These are phyloP conservation scores for Rousettus madagascariensis DNA, from an alignment of 2,797 vertebrate species.

Conservation along the genomic window DNA sequence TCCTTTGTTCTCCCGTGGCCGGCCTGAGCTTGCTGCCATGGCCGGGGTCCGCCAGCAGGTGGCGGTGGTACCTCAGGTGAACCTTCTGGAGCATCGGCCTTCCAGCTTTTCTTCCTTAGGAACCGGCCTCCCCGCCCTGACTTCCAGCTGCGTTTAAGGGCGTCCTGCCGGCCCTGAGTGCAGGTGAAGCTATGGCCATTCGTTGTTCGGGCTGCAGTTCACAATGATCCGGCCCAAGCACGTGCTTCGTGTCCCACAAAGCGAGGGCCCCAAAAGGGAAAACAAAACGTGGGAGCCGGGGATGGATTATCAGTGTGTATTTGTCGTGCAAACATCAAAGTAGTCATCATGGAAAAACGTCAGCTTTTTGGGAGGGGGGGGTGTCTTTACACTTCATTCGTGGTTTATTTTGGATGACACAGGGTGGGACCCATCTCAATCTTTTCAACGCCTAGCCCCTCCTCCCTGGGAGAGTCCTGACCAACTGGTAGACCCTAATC, in stretches of 20 bases:
- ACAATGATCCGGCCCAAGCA: background rate
- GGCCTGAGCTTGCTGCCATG: background rate
- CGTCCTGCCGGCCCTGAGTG: background rate
- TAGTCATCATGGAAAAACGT: background rate
- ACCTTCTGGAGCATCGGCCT: background rate
- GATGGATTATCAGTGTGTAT: background rate
- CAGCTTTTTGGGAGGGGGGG: background rate
- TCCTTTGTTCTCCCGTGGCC: background rate
- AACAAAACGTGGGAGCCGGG: background rate
- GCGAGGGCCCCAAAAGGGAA: background rate
- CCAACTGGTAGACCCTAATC: background rate
- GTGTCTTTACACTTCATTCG: background rate
- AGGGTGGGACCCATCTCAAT: background rate
- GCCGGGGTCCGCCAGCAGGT: background rate
- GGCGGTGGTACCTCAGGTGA: background rate
- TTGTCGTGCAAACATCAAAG: background rate
- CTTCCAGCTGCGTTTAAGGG: background rate
- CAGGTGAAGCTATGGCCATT: background rate
- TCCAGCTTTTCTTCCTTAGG: background rate
- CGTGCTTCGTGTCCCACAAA: background rate
- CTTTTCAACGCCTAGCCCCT: background rate
- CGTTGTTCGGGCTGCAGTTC: background rate
- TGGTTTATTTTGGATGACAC: background rate
- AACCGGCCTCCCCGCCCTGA: background rate
- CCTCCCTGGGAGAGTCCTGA: background rate